phyloP scores from a whole-genome alignment of 2,113 vertebrate species.

The Telmatochromis sp. region DNA sequence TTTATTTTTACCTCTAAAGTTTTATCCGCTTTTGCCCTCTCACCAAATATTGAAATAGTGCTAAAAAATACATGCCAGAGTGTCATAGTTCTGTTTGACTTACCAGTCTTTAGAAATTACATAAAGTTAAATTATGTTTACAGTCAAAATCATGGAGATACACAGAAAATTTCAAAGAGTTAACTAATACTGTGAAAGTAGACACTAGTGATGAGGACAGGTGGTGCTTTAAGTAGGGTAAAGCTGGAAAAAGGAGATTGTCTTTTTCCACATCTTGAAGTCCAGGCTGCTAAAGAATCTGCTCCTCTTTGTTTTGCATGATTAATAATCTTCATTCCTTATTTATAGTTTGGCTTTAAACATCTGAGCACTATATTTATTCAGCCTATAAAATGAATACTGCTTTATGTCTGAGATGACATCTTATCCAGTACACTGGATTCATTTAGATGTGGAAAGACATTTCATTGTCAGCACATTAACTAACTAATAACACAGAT shows the following conservation, averaged over 20 bases:
- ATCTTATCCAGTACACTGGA: background rate
- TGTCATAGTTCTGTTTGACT: accelerated
- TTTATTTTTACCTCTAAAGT: background rate
- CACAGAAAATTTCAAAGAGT: background rate
- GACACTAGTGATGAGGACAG: accelerated
- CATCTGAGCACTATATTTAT: no score
- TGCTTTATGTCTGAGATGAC: background rate
- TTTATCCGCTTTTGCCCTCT: background rate
- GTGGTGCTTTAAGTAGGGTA: background rate
- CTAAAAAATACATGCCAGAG: background rate
- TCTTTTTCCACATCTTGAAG: background rate
- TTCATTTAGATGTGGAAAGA: background rate
- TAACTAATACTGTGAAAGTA: background rate
- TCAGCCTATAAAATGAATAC: background rate
- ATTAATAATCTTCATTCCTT: no score
- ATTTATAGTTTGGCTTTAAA: no score
- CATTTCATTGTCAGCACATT: background rate
- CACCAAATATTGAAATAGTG: background rate
- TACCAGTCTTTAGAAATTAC: background rate
- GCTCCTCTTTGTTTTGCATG: background rate
- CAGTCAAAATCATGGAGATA: background rate
- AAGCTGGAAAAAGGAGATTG: background rate
- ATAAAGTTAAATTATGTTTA: background rate
- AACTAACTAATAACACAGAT: accelerated
- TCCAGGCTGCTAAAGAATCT: background rate